Percentiles rank a stretch among this genome's conserved stretches.
phyloP scores from a whole-genome alignment of 2,888 invertebrate species.

The Pyrochroa serraticornis region DNA sequence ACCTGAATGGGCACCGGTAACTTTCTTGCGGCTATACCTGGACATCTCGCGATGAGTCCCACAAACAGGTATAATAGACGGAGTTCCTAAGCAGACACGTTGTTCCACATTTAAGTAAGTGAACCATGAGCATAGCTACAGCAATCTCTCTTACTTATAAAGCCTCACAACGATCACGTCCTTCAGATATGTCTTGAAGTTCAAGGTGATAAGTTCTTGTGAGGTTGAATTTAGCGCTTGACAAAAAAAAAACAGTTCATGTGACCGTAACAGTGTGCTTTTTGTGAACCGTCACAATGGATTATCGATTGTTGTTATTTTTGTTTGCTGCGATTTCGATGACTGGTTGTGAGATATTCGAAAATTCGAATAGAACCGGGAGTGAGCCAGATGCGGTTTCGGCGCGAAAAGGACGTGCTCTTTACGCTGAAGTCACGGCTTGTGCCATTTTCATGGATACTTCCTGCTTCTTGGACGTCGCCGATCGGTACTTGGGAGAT shows the following conservation, averaged over 20 bases:
- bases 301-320: constrained; percentile 25
- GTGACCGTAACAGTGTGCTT: constrained; percentile 5
- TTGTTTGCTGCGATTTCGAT: constrained; percentile 20
- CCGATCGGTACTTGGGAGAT: constrained; percentile 40
- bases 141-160: constrained; percentile 55
- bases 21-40: background rate
- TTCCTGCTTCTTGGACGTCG: constrained; percentile 44
- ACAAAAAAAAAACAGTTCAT: background rate
- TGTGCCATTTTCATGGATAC: constrained; percentile 43
- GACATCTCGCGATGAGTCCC: background rate
- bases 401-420: constrained; percentile 27
- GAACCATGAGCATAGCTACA: constrained; percentile 47
- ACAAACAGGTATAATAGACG: background rate
- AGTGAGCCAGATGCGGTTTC: constrained; percentile 7
- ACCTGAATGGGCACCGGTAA: too few species aligned
- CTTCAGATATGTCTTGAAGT: constrained; percentile 53
- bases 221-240: constrained; percentile 14
- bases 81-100: constrained; percentile 38
- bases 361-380: background rate
- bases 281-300: constrained; percentile 21
- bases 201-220: constrained; percentile 47
- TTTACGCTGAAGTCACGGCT: constrained; percentile 37
- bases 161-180: constrained; percentile 45
- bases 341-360: constrained; percentile 16
- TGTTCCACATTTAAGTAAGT: constrained; percentile 54